Evolutionary conservation across 1,140 invertebrate genomes (phyloP), one percentile per base, ranked within the genome.

Genomic region (Contarinia nasturtii): DNA sequence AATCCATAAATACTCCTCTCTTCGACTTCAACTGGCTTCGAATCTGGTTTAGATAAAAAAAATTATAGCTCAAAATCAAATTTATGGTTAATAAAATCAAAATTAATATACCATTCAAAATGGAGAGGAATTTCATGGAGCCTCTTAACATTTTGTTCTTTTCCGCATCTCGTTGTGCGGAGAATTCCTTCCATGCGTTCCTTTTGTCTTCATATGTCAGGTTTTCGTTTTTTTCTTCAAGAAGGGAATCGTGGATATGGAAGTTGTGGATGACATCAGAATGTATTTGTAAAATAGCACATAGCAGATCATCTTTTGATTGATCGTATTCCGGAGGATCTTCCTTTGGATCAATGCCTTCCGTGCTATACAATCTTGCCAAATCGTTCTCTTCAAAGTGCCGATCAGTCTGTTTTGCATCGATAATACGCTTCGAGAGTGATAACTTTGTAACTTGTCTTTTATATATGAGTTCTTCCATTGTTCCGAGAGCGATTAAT

Each of bases 401-500:
- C 21, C 94, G 69, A 58, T 91, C 86, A 51, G 98, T 94, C 68
- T 98, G 93, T 56, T 94, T 86, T 60, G 97, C 91, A 62, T 99
- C 95, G 1, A 98, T 83, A 0, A 98, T 94, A 34, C 94, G 77
- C 57, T 86, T 83, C 0, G 93, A 82, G 10, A 95, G 75, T 1
- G 92, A 93, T 56, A 92, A 76, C 65, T 98, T 98, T 1, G 86
- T 88, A 11, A 98, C 87, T 67, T 94, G 86, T 1, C 94, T 74
- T 64, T 97, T 88, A 66, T 98, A 98, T 48, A 98, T 92, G 61
- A 95, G 94, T 57, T 98, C 92, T 59, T 98, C 95, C 91, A 98
- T 98, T 22, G 93, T 96, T 27, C 89, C 82, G 67, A 75, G 57
- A 3, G 90, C 85, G 27, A 97, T 68, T 47, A 98, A 83, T 51